Conservation (phyloP, 2,888 invertebrate species). For the Torymus texanus region DNA sequence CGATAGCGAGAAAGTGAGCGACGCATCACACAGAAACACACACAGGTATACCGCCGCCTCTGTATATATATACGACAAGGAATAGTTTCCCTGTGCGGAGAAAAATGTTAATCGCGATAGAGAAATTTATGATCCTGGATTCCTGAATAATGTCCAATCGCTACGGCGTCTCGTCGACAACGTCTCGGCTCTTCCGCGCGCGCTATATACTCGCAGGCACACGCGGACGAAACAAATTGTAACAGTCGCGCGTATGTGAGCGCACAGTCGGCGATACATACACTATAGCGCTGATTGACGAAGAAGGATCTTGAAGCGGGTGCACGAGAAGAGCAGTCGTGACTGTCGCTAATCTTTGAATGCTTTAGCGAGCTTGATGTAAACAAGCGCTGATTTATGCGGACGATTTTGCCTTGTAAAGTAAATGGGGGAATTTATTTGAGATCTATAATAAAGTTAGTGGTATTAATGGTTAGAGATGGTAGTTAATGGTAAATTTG, state of each 20-base stretch:
- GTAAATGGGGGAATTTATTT: background rate
- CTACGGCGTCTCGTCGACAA: background rate
- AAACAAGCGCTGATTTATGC: background rate
- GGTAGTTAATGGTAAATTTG: too few species aligned
- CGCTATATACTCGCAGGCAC: background rate
- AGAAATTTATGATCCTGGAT: constrained; percentile 51
- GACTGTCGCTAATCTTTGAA: background rate
- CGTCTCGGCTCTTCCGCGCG: constrained; percentile 2
- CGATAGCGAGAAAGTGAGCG: constrained; percentile 23
- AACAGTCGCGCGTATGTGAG: constrained; percentile 8
- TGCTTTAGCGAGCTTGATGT: too few species aligned
- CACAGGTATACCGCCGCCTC: too few species aligned
- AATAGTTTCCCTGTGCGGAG: constrained; percentile 3
- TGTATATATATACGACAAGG: too few species aligned
- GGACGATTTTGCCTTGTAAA: background rate
- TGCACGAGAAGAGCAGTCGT: too few species aligned
- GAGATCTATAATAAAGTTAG: background rate
- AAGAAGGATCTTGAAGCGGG: constrained; percentile 22
- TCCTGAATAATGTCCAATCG: constrained; percentile 47
- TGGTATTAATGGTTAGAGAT: too few species aligned
- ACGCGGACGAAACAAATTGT: constrained; percentile 43
- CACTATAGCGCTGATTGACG: constrained; percentile 8
- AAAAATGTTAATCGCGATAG: constrained; percentile 49
- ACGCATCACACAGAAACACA: background rate
- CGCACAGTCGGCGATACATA: background rate